phyloP scores from a whole-genome alignment of 1,140 invertebrate species.

The Pachypeltis micranthus region DNA sequence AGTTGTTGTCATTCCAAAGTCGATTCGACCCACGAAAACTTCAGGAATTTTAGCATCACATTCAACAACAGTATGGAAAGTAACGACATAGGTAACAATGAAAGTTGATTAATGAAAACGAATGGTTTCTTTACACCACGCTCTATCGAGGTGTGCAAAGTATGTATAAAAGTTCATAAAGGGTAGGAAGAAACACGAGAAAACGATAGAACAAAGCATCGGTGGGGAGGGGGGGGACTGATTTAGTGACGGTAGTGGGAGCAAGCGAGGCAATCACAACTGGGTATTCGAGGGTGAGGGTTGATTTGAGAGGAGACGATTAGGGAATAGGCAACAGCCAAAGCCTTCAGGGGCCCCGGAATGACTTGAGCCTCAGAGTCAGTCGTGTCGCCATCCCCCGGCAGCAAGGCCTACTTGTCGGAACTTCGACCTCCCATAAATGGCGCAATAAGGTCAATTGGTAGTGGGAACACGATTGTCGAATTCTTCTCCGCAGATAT shows the following conservation, averaged over 20 bases:
- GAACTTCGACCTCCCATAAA: constrained; percentile 43
- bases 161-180: too few relatives aligned
- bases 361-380: neutral
- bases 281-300: neutral
- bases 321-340: neutral
- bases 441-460: constrained; percentile 76
- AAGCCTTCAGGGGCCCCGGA: neutral
- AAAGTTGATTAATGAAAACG: too few relatives aligned
- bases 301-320: constrained; percentile 3
- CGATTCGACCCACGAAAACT: too few relatives aligned
- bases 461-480: constrained; percentile 92
- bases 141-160: too few relatives aligned
- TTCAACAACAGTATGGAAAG: too few relatives aligned
- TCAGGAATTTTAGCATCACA: too few relatives aligned
- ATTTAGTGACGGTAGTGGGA: neutral
- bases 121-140: too few relatives aligned
- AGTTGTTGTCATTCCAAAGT: too few relatives aligned
- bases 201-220: too few relatives aligned
- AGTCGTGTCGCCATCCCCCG: neutral
- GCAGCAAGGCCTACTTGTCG: neutral
- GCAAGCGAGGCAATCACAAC: constrained; percentile 1
- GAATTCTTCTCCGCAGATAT: constrained; percentile 97
- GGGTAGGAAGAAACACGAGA: too few relatives aligned
- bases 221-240: too few relatives aligned
- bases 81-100: too few relatives aligned